A percentile compares a stretch with the other conserved stretches of the same genome.
These are phyloP conservation scores for Staurois parvus DNA, from an alignment of 2,797 vertebrate species.

Conservation along the genomic window DNA sequence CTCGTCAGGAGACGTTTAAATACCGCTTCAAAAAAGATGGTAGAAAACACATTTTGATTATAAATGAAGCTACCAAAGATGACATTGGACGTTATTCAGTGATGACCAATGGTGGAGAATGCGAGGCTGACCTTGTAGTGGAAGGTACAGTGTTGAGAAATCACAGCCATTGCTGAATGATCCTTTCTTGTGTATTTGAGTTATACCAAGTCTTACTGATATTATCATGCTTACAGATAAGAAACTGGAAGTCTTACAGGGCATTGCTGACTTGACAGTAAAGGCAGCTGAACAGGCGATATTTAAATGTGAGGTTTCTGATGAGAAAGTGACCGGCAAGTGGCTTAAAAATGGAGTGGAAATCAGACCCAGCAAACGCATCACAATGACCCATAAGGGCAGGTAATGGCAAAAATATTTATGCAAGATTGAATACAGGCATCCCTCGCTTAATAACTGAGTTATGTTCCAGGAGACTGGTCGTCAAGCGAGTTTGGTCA, in stretches of 20 bases:
- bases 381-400: slow-evolving; percentile 85
- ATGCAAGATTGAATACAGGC: not conserved
- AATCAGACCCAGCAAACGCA: slow-evolving; percentile 80
- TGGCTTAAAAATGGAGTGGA: slow-evolving; percentile 91
- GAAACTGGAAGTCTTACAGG: slow-evolving; percentile 88
- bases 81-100: slow-evolving; percentile 82
- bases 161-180: not conserved
- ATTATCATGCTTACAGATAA: slow-evolving; percentile 76
- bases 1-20: slow-evolving; percentile 80
- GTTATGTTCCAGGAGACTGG: too few relatives aligned
- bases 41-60: slow-evolving; percentile 85
- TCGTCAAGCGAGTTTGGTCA: too few relatives aligned
- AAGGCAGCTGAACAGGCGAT: slow-evolving; percentile 87
- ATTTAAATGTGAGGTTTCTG: slow-evolving; percentile 93
- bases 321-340: slow-evolving; percentile 89
- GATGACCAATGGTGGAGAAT: slow-evolving; percentile 87
- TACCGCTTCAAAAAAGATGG: slow-evolving; percentile 94
- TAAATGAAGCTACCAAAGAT: slow-evolving; percentile 83
- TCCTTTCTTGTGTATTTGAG: not conserved
- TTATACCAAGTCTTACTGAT: not conserved
- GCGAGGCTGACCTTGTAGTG: slow-evolving; percentile 87
- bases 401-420: slow-evolving; percentile 73
- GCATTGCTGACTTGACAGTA: slow-evolving; percentile 86
- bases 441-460: too few relatives aligned
- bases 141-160: slow-evolving; percentile 79